Evolutionary conservation across 2,797 vertebrate species (phyloP).

Genomic region (Sebastes itinus): DNA sequence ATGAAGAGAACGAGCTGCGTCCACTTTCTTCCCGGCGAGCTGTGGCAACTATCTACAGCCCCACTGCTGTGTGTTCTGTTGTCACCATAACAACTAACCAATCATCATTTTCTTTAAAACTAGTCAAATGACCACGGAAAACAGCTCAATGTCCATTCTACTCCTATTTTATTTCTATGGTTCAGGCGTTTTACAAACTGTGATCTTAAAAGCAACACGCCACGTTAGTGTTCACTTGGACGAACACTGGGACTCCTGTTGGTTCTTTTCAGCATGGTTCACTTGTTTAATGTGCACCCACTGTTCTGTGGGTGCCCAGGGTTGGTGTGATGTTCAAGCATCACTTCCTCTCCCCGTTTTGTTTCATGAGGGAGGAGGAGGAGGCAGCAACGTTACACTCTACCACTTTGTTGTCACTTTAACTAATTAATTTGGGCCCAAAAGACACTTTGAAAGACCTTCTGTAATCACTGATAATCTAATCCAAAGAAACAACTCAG

Average conservation of each 20-base stretch:
- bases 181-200: neutral
- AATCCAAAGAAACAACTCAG: conserved; percentile 22
- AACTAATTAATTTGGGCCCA: conserved; percentile 43
- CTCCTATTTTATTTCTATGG: neutral
- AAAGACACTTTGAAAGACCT: conserved; percentile 15
- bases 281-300: conserved; percentile 7
- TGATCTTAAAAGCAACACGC: neutral
- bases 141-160: neutral
- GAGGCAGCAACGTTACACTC: conserved; percentile 1
- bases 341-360: neutral
- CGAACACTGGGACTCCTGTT: neutral
- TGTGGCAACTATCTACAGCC: neutral
- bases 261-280: neutral
- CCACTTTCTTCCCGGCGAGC: neutral
- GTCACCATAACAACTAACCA: neutral
- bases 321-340: neutral
- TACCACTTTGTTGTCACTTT: conserved; percentile 32
- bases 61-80: neutral
- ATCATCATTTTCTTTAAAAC: neutral
- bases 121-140: neutral
- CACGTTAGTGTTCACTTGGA: neutral
- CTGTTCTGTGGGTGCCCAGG: neutral
- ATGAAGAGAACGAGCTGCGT: neutral
- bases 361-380: neutral
- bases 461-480: conserved; percentile 53